Evolutionary conservation across 1,140 invertebrate species (phyloP).

Genomic region (Drosophila suzukii): DNA sequence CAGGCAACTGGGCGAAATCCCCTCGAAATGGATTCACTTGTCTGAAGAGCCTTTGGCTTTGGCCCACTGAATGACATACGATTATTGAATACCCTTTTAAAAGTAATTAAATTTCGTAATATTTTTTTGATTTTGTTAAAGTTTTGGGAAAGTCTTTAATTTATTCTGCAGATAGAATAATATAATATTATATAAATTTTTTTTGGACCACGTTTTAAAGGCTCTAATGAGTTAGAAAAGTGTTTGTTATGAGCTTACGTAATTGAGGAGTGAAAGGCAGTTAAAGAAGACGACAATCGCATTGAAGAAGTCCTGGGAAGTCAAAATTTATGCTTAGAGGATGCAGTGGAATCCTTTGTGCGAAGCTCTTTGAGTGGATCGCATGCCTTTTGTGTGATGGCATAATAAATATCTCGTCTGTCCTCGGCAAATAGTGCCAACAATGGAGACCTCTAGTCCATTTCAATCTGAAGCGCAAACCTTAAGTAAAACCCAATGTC

Average conservation of each 20-base stretch:
- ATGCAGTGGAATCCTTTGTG: slow-evolving; percentile 43
- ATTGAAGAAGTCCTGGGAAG: not conserved
- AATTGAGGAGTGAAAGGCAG: not conserved
- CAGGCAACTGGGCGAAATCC: slow-evolving; percentile 4
- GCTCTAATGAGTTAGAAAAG: not conserved
- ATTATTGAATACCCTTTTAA: slow-evolving; percentile 3
- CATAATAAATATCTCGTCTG: slow-evolving; percentile 78
- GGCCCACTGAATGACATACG: not conserved
- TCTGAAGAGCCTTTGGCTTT: not conserved
- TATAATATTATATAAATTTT: too few species aligned
- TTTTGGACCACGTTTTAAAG: not conserved
- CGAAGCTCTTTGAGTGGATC: slow-evolving; percentile 48
- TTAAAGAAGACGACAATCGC: slow-evolving; percentile 8
- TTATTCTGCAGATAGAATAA: too few species aligned
- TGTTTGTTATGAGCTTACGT: not conserved
- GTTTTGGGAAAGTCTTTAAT: too few species aligned
- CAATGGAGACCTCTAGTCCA: slow-evolving; percentile 45
- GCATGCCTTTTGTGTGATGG: slow-evolving; percentile 73
- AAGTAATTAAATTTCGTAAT: not conserved
- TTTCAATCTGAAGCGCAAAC: slow-evolving; percentile 23
- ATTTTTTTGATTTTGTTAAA: not conserved
- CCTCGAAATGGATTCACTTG: slow-evolving; percentile 52
- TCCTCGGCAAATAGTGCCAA: slow-evolving; percentile 65
- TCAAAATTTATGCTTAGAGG: slow-evolving; percentile 59
- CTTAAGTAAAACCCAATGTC: slow-evolving; percentile 41